Percentiles rank a stretch among this genome's conserved stretches.
Conservation (phyloP, 2,113 vertebrate species). For the Charadrius vociferus region DNA sequence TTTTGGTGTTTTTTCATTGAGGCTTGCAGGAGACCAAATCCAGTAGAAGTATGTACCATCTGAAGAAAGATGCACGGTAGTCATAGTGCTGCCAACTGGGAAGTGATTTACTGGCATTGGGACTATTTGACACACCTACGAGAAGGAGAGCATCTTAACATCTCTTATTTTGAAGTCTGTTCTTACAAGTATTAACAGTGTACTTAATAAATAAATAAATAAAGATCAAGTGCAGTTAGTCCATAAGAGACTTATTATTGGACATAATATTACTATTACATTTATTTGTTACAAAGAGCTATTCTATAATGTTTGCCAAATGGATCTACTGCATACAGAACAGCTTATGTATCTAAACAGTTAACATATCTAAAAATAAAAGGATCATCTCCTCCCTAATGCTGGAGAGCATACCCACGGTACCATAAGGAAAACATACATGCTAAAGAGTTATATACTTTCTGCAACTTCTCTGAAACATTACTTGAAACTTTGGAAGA, state of each 20-base stretch:
- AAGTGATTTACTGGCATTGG: constrained; percentile 94
- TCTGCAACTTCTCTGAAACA: neutral
- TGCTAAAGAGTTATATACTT: neutral
- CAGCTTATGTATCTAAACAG: neutral
- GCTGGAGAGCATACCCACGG: neutral
- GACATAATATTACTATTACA: neutral
- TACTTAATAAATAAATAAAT: neutral
- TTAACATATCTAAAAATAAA: neutral
- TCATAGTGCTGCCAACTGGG: constrained; percentile 93
- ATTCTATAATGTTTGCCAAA: neutral
- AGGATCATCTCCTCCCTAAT: neutral
- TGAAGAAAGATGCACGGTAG: constrained; percentile 94
- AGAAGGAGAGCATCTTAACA: neutral
- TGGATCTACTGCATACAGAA: neutral
- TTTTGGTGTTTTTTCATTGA: constrained; percentile 98
- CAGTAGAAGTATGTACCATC: constrained; percentile 97
- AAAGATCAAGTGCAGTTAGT: neutral
- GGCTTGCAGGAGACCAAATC: constrained; percentile 97
- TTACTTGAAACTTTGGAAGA: neutral
- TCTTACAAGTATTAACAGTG: neutral
- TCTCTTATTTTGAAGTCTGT: neutral
- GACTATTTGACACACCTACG: constrained; percentile 90
- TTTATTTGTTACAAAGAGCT: neutral
- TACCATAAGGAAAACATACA: neutral
- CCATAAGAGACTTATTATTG: neutral